A percentile compares a stretch with the other conserved stretches of the same genome.
Evolutionary conservation across 2,797 vertebrate species (phyloP).

Genomic region (Malacoraja senta): DNA sequence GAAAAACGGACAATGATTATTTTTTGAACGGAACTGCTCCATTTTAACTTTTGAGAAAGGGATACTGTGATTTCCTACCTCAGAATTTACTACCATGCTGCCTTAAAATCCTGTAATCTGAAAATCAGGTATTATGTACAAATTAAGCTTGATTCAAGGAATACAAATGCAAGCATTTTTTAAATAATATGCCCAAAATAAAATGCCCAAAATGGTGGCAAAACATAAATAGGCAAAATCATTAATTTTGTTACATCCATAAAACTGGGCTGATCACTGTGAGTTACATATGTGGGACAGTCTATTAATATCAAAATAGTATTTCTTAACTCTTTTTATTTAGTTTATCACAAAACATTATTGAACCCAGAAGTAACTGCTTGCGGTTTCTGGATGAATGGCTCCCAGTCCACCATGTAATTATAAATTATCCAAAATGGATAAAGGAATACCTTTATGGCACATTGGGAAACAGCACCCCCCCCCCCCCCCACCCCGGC

Average conservation of each 20-base stretch:
- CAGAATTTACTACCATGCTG: neutral
- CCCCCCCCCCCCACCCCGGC: too few relatives aligned
- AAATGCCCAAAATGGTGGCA: too few relatives aligned
- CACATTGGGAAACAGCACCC: too few relatives aligned
- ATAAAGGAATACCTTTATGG: neutral
- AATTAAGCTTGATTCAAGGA: neutral
- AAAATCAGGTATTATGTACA: neutral
- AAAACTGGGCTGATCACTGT: neutral
- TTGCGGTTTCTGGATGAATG: neutral
- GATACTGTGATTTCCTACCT: neutral
- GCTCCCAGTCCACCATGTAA: neutral
- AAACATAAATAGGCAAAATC: neutral
- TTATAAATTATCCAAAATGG: neutral
- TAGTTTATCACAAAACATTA: neutral
- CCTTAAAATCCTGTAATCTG: neutral
- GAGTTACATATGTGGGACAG: neutral
- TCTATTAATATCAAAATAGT: neutral
- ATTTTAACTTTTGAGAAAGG: neutral
- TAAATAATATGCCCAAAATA: neutral
- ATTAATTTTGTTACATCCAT: neutral
- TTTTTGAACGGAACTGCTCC: neutral
- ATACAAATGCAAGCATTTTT: neutral
- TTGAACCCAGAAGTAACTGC: neutral
- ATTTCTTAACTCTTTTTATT: neutral
- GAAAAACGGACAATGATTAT: neutral